Evolutionary conservation across 2,888 invertebrate species (phyloP), one percentile per base, ranked within the genome.

Genomic region (Alviniconcha strummeri): DNA sequence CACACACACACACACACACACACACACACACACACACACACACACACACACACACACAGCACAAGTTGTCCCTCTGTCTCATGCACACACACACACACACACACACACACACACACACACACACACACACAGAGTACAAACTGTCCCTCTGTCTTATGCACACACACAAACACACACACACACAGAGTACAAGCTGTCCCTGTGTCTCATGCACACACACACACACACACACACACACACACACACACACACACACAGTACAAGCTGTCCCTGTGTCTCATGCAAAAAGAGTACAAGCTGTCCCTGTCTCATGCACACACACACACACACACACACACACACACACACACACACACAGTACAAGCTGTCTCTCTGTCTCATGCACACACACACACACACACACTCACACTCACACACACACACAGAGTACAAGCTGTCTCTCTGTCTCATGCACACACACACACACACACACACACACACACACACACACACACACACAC

Each of bases 271-370:
- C 36, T 36, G 1, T 36, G 36, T 36, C 36, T 36, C 36, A 36
- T 36, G 36, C 72, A 72, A n/a, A n/a, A n/a, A n/a, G n/a, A 36
- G 36, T 36, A 36, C 36, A 36, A 36, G 36, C 36, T 36, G 36
- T 36, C 36, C 36, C 36, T 36, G 36, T 36, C 36, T 36, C 36
- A 36, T 36, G 36, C 72, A 72, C 72, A 72, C n/a, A 72, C 72
- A 72, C n/a, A 72, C 72, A 72, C n/a, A 72, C 72, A 72, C 72
- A 72, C 72, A 72, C 72, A 72, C 72, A 72, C 72, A 72, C 72
- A 72, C 72, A 72, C 72, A 72, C 19, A 75, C 7, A 52, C 75
- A 75, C 75, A 75, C 75, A 75, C 75, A 19, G 36, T 52, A 75
- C 75, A 75, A 19, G 36, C 69, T n/a, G 15, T n/a, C 69, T 6